Percentiles rank a stretch among this genome's conserved stretches.
Conservation (phyloP, 2,888 invertebrate genomes). For the Pogonocherus hispidulus region DNA sequence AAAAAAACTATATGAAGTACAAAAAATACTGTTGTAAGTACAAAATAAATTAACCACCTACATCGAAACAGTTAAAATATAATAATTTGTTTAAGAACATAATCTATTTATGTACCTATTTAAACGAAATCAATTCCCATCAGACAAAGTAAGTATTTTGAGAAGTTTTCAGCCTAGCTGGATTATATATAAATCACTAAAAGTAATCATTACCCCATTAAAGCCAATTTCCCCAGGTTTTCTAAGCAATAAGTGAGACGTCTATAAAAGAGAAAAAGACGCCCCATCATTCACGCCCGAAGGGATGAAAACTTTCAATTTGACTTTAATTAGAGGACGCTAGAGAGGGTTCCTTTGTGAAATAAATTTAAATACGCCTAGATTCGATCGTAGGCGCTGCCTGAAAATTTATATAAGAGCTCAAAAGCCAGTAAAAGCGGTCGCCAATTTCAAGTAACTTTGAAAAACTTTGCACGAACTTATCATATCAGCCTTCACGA, state of each 20-base stretch:
- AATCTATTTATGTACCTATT: no score
- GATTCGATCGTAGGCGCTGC: constrained; percentile 18
- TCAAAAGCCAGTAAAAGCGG: constrained; percentile 29
- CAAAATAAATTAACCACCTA: no score
- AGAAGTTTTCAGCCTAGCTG: no score
- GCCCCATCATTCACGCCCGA: not conserved
- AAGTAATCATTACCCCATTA: not conserved
- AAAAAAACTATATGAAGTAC: no score
- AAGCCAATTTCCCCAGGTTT: not conserved
- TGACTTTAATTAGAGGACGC: constrained; percentile 10
- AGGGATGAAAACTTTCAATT: constrained; percentile 15
- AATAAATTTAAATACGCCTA: constrained; percentile 23
- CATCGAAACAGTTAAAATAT: no score
- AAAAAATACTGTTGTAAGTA: no score
- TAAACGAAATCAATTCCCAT: no score
- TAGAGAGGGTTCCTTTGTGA: constrained; percentile 9
- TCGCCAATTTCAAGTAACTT: constrained; percentile 26
- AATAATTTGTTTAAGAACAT: no score
- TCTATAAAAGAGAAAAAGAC: not conserved
- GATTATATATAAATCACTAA: no score
- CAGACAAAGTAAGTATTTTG: no score
- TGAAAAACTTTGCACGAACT: constrained; percentile 12
- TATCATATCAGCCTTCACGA: constrained; percentile 14
- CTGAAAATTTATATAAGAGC: constrained; percentile 20
- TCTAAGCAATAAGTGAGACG: not conserved